Evolutionary conservation across 2,113 vertebrate genomes (phyloP), one percentile per base, ranked within the genome.

Genomic region (Semicossyphus pulcher): DNA sequence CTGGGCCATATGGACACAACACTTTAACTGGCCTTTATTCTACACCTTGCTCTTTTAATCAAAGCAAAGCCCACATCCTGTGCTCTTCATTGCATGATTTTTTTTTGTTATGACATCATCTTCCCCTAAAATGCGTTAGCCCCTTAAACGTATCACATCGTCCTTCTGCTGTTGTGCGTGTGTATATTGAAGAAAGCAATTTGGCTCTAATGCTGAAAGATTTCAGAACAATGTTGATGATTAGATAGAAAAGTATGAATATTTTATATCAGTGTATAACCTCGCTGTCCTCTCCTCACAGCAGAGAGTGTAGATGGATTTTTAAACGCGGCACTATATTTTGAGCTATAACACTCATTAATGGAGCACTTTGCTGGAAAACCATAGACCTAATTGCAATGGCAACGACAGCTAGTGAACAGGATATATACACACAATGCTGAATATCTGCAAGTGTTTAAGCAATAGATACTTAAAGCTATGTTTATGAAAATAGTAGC

Each of bases 1-100:
- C 91, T 81, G 93, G 93, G 95, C 97, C 97, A 99, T 96, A 98
- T 98, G 97, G 97, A 96, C 94, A 93, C 92, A 59, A 93, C 86
- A 88, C 89, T 93, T 91, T 85, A 86, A 88, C 89, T 86, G 88
- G 92, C 90, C 91, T 94, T 94, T 93, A 92, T 93, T 93, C 89
- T 89, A 90, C 85, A 92, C 92, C 93, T 93, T 87, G 89, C 92
- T 94, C 91, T 93, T 93, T 93, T 94, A 93, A 94, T 94, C 93
- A 93, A 93, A 93, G 92, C 91, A 92, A 93, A 95, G 91, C 88
- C 83, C 78, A 84, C 89, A 83, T 88, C 86, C 87, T 69, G 80
- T 63, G 85, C 78, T 82, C 73, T 81, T 90, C 83, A 80, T 82
- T 81, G 80, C 83, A 82, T 78, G 65, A 63, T 76, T 76, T 86